Percentiles rank a stretch among this genome's conserved stretches.
These are phyloP conservation scores for Sminthurides bifidus DNA, from an alignment of 1,140 invertebrate species.

Conservation along the genomic window DNA sequence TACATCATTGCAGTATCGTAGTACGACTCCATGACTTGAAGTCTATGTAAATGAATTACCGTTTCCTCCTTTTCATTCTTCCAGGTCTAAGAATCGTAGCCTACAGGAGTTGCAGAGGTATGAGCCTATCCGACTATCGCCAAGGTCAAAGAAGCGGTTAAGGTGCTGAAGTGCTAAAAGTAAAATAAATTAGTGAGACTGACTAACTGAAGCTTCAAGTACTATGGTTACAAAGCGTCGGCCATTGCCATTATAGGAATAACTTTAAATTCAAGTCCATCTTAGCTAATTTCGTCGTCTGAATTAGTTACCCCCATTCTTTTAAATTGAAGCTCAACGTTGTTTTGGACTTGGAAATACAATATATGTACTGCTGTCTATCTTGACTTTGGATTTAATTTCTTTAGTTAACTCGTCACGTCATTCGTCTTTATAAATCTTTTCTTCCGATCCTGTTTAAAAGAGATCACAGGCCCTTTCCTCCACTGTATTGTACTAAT, in stretches of 20 bases:
- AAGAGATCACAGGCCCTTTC: neutral
- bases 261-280: neutral
- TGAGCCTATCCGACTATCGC: neutral
- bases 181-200: no score
- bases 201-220: neutral
- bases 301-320: neutral
- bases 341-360: neutral
- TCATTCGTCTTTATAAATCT: neutral
- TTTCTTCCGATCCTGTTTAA: neutral
- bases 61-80: neutral
- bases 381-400: neutral
- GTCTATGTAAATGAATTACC: neutral
- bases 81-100: slow-evolving; percentile 1
- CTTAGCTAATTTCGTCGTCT: neutral
- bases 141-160: neutral
- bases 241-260: neutral
- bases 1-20: no score
- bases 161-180: no score
- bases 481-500: neutral
- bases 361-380: neutral
- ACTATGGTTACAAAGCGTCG: no score
- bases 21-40: neutral
- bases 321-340: neutral
- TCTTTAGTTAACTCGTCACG: neutral
- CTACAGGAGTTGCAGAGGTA: neutral